Evolutionary conservation across 2,113 vertebrate species (phyloP), one percentile per base, ranked within the genome.

Genomic region (Meleagris gallopavo): DNA sequence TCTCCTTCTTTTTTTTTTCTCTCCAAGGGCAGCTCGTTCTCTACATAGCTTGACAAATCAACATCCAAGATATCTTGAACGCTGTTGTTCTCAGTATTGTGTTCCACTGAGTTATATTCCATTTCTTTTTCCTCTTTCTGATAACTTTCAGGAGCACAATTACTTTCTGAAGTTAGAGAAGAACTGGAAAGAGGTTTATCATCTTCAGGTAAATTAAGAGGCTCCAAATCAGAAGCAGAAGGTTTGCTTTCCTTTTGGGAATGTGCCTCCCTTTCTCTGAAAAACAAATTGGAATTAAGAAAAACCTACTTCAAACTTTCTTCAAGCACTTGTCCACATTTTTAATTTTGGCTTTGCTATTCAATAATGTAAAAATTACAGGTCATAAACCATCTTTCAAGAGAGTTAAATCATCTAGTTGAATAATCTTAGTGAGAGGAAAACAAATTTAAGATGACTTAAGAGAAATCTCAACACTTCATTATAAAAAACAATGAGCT

Each of bases 231-330:
- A 48, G 90, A 90, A 76, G 65, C 66, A 74, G 55, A 75, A 73
- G 36, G 40, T 61, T 95, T 67, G 87, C 92, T 96, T 91, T 95
- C 96, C 57, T 95, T 97, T 80, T 74, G 92, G 84, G 65, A 82
- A 95, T 10, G 30, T n/a, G 40, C 69, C 70, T 93, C 87, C 92
- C 61, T 89, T 73, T 93, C 55, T 92, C 98, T 98, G 94, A 69
- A 98, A 97, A 54, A 96, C 60, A 92, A 88, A 95, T 30, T 25
- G 13, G 12, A 93, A 87, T n/a, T 46, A 88, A 91, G 40, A 55
- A 29, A 74, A 66, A 55, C 7, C 16, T 18, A 72, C 72, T 91
- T 84, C 20, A 93, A 95, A 65, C 16, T 9, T 57, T 57, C 18
- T 11, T 57, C 45, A 89, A 86, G 34, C 9, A 46, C 22, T n/a